A percentile compares a stretch with the other conserved stretches of the same genome.
phyloP scores from a whole-genome alignment of 1,140 invertebrate genomes.

The Plutomurus gul region DNA sequence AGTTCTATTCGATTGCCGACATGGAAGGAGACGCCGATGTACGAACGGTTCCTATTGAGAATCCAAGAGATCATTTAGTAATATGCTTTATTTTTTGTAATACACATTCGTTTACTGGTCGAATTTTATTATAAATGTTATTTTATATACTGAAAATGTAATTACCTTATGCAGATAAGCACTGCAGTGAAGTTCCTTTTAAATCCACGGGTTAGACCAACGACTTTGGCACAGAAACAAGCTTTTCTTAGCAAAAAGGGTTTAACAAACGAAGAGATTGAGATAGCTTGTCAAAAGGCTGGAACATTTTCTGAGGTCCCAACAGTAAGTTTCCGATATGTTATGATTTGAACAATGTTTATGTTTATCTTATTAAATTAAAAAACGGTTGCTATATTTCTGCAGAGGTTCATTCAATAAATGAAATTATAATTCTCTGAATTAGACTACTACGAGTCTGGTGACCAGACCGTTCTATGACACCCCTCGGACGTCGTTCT shows the following conservation, averaged over 20 bases:
- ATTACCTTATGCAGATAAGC: conserved; percentile 65
- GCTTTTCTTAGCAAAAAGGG: conserved; percentile 81
- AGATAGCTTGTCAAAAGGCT: conserved; percentile 69
- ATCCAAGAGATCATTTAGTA: conserved; percentile 43
- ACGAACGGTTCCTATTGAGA: neutral
- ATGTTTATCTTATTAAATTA: neutral
- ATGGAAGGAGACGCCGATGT: neutral
- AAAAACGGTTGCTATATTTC: neutral
- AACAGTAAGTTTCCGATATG: too few relatives aligned
- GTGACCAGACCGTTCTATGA: neutral
- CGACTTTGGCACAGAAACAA: conserved; percentile 74
- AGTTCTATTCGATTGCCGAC: neutral
- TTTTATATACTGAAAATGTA: conserved; percentile 33
- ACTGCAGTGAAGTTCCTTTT: conserved; percentile 84
- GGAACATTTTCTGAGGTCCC: conserved; percentile 52
- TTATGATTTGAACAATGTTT: conserved; percentile 6
- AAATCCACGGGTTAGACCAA: conserved; percentile 77
- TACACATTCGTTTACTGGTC: too few relatives aligned
- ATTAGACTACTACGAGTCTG: neutral
- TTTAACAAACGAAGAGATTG: conserved; percentile 76
- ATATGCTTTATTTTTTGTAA: neutral
- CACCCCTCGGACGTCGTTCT: conserved; percentile 35
- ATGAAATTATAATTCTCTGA: neutral
- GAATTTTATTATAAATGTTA: neutral
- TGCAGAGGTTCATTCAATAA: neutral